These are phyloP conservation scores for Callitettix versicolor DNA, from an alignment of 1,140 invertebrate species.

Conservation along the genomic window DNA sequence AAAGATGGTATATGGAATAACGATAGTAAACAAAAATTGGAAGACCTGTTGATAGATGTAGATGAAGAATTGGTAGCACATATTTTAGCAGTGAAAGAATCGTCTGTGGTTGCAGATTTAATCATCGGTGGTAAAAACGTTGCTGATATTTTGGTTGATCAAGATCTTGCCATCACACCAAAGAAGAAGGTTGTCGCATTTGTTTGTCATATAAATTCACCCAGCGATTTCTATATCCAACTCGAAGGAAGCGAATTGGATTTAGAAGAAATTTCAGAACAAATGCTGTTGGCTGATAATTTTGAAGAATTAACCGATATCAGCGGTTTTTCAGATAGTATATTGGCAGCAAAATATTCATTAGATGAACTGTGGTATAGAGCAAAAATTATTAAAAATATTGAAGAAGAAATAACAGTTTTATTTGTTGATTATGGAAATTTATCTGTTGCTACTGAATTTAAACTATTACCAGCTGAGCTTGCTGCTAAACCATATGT, in stretches of 20 bases:
- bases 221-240: conserved; percentile 17
- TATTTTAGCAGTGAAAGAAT: conserved; percentile 25
- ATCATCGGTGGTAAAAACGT: conserved; percentile 9
- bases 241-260: conserved; percentile 14
- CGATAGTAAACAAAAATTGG: conserved; percentile 45
- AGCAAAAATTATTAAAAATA: conserved; percentile 42
- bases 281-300: not conserved
- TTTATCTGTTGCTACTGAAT: conserved; percentile 43
- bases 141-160: conserved; percentile 16
- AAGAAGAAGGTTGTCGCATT: conserved; percentile 26
- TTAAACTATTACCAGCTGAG: conserved; percentile 49
- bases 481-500: conserved; percentile 45
- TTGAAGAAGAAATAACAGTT: conserved; percentile 38
- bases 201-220: conserved; percentile 1
- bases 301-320: not conserved
- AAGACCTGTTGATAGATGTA: conserved; percentile 37
- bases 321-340: conserved; percentile 27
- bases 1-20: conserved; percentile 53
- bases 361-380: conserved; percentile 55
- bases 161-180: not conserved
- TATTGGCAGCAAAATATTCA: conserved; percentile 50
- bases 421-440: conserved; percentile 67
- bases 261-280: not conserved
- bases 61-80: conserved; percentile 30
- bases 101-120: conserved; percentile 20